Percentiles rank a stretch among this genome's conserved stretches.
Evolutionary conservation across 2,113 vertebrate genomes (phyloP).

Genomic region (Epinephelus fuscoguttatus): DNA sequence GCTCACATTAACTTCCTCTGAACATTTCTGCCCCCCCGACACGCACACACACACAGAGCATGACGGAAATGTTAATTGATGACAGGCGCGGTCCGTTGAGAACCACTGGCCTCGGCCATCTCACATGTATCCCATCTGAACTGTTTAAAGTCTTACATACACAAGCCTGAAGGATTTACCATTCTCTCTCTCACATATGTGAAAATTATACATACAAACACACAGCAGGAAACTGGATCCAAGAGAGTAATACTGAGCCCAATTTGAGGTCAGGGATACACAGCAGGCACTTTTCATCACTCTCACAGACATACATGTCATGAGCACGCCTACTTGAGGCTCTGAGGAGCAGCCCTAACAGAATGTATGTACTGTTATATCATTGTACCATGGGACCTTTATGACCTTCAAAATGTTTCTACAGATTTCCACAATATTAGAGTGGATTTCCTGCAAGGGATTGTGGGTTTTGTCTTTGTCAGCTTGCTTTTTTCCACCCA

Average conservation of each 20-base stretch:
- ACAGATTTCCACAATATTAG: conserved; percentile 6
- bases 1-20: conserved; percentile 43
- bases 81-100: conserved; percentile 56
- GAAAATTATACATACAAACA: conserved; percentile 39
- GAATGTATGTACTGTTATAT: conserved; percentile 27
- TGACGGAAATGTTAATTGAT: conserved; percentile 64
- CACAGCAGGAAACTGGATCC: conserved; percentile 57
- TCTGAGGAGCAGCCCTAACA: conserved; percentile 10
- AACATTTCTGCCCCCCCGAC: conserved; percentile 24
- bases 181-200: background rate
- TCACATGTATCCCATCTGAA: conserved; percentile 59
- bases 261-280: conserved; percentile 57
- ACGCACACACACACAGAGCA: conserved; percentile 26
- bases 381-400: conserved; percentile 12
- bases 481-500: background rate
- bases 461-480: conserved; percentile 23
- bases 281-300: conserved; percentile 49
- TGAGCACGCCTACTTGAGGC: background rate
- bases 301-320: background rate
- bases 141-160: conserved; percentile 45
- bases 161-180: background rate
- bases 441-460: background rate
- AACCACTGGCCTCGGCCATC: conserved; percentile 19
- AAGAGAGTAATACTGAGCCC: conserved; percentile 18
- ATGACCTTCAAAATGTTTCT: conserved; percentile 21